Conservation (phyloP, 2,797 vertebrate species). For the Esox masquinongy region DNA sequence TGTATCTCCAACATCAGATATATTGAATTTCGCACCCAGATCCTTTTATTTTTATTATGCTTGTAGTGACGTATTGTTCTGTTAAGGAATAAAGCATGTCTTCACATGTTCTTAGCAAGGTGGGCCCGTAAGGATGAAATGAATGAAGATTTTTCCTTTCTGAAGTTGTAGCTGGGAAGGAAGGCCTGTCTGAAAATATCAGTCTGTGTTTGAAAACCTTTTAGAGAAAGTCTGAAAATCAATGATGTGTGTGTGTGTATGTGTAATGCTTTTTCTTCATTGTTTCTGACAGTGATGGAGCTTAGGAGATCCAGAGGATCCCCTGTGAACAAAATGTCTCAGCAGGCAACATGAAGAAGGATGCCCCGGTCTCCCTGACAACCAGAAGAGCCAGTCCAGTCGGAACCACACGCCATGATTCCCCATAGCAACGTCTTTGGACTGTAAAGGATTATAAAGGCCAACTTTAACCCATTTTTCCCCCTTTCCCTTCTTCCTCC, state of each 20-base stretch:
- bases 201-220: neutral
- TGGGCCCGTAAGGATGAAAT: neutral
- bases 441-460: slow-evolving; percentile 43
- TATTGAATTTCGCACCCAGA: slow-evolving; percentile 7
- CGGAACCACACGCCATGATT: slow-evolving; percentile 56
- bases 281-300: slow-evolving; percentile 67
- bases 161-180: neutral
- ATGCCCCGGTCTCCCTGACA: slow-evolving; percentile 44
- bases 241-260: neutral
- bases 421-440: slow-evolving; percentile 33
- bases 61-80: neutral
- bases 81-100: neutral
- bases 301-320: slow-evolving; percentile 46
- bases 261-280: slow-evolving; percentile 49
- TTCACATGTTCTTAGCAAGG: neutral
- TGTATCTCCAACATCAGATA: slow-evolving; percentile 18
- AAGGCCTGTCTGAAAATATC: neutral
- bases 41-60: neutral
- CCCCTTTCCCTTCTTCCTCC: slow-evolving; percentile 8
- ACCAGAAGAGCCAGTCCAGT: slow-evolving; percentile 54
- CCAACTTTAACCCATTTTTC: slow-evolving; percentile 7
- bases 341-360: slow-evolving; percentile 72
- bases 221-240: neutral
- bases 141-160: neutral
- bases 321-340: slow-evolving; percentile 53